Base-by-base conservation (phyloP, 2,797 vertebrate species). In the Limnodromus scolopaceus region DNA sequence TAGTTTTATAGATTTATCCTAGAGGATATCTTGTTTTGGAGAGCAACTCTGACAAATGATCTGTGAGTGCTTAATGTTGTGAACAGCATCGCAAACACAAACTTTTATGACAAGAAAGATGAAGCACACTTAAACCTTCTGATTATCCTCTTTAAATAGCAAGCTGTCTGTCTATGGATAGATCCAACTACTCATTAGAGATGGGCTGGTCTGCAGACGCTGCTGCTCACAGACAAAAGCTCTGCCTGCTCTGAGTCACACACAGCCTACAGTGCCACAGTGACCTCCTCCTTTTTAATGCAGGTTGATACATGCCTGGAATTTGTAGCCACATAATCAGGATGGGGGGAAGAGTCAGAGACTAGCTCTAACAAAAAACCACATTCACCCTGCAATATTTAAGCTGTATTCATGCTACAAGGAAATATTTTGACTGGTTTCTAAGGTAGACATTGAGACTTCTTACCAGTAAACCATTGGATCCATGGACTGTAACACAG, bases 401-500 rank as follows among this genome's bases (percentile, higher is more conserved):
- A 22, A 69, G 5, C 36, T 89, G n/a, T 7, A 65, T 51, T 92
- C 43, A 45, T 27, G 24, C 28, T 39, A 6, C 4, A 15, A 80
- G 17, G 43, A 84, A 77, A 16, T 5, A 16, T 53, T 70, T 63
- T 80, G 41, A 11, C 43, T 39, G 34, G 38, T 83, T 22, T 43
- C 10, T 23, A 34, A 86, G 34, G 41, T 19, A 87, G 68, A 10
- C n/a, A 51, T 3, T 41, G 22, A 51, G 22, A 55, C 6, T 38
- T 96, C 99, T 99, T 96, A 99, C 99, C 99, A 99, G 96, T 36
- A 99, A 97, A 32, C 99, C 99, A 0, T 99, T 99, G 97, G 99
- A 99, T 84, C 98, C 99, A 2, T 99, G 99, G 87, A 99, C 97
- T 0, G 99, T 99, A 58, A 99, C 97, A 0, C 99, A 99, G 96